Percentiles rank a stretch among this genome's conserved stretches.
These are phyloP conservation scores for Tanytarsus gracilentus DNA, from an alignment of 2,888 invertebrate species.

Conservation along the genomic window DNA sequence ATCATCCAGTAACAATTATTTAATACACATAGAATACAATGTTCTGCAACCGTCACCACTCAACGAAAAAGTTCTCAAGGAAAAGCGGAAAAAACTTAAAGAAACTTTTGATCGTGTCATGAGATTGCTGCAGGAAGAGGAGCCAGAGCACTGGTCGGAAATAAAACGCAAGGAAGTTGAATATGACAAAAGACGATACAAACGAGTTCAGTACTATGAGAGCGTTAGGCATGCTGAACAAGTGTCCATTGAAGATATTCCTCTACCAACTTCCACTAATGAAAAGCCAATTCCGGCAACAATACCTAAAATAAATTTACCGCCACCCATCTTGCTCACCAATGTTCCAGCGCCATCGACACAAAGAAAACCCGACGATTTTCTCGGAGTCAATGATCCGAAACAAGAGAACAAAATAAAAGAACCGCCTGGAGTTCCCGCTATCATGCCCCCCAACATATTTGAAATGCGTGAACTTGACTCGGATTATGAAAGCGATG, in stretches of 20 bases:
- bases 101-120: conserved; percentile 92
- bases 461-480: conserved; percentile 55
- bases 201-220: conserved; percentile 86
- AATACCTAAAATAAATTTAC: conserved; percentile 39
- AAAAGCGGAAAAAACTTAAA: conserved; percentile 88
- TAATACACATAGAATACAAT: conserved; percentile 65
- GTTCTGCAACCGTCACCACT: conserved; percentile 88
- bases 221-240: conserved; percentile 92
- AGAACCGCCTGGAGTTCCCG: conserved; percentile 80
- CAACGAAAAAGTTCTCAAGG: conserved; percentile 93
- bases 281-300: conserved; percentile 30
- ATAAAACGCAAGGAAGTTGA: conserved; percentile 84
- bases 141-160: conserved; percentile 87
- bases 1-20: conserved; percentile 19
- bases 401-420: conserved; percentile 34
- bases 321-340: conserved; percentile 43
- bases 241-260: conserved; percentile 92
- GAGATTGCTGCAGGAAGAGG: conserved; percentile 83
- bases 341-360: conserved; percentile 58
- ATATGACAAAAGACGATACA: conserved; percentile 80
- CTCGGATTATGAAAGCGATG: conserved; percentile 41
- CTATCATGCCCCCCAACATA: conserved; percentile 71
- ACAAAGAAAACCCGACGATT: conserved; percentile 64
- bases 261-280: conserved; percentile 54
- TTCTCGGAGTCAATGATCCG: conserved; percentile 34